These are phyloP conservation scores for Thymelicus acteon DNA, from an alignment of 2,888 invertebrate species.

Conservation along the genomic window DNA sequence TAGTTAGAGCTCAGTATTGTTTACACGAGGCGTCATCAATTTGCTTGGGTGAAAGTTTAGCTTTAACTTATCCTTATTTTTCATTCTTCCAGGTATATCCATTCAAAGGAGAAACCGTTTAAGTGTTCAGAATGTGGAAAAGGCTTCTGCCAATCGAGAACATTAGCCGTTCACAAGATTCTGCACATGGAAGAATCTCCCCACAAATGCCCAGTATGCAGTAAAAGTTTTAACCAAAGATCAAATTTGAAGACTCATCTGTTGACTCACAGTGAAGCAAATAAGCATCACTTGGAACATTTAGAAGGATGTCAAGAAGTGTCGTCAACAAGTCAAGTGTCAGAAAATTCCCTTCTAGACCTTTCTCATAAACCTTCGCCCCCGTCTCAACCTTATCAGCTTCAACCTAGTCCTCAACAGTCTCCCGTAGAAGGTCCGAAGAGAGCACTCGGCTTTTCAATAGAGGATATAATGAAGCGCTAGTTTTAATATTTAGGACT, in stretches of 20 bases:
- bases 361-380: conserved; percentile 83
- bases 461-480: conserved; percentile 95
- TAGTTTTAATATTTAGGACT: conserved; percentile 64
- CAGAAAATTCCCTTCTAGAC: conserved; percentile 81
- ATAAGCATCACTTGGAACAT: conserved; percentile 78
- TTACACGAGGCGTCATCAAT: conserved; percentile 53
- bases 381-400: conserved; percentile 61
- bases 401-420: conserved; percentile 61
- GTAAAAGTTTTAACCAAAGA: conserved; percentile 95
- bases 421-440: conserved; percentile 74
- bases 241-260: conserved; percentile 96
- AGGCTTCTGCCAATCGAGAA: conserved; percentile 98
- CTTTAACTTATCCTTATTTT: conserved; percentile 48
- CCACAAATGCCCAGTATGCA: conserved; percentile 95
- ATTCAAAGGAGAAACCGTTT: conserved; percentile 99
- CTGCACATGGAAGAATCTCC: conserved; percentile 97
- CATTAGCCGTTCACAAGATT: conserved; percentile 97
- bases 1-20: conserved; percentile 56
- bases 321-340: conserved; percentile 77
- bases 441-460: conserved; percentile 90
- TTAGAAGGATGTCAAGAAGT: conserved; percentile 82
- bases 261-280: conserved; percentile 92
- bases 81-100: conserved; percentile 93
- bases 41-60: conserved; percentile 57
- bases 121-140: conserved; percentile 98